A percentile compares a stretch with the other conserved stretches of the same genome.
Conservation (phyloP, 2,888 invertebrate genomes). For the Tanaodytes sp. region DNA sequence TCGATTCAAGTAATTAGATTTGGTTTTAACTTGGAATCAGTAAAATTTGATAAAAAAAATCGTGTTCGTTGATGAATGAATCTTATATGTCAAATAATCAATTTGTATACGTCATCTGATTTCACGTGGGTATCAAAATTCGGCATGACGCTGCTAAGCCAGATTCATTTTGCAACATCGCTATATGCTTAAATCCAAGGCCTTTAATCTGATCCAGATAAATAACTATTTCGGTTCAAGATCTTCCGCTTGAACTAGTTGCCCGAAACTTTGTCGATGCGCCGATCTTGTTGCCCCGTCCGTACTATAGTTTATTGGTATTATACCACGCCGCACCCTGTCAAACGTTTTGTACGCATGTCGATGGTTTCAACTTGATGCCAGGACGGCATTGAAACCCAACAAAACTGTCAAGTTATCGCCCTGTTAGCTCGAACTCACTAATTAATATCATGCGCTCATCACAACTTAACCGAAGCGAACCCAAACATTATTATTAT, state of each 20-base stretch:
- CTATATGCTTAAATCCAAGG: no score
- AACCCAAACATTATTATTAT: slow-evolving; percentile 6
- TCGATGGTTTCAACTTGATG: slow-evolving; percentile 27
- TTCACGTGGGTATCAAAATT: no score
- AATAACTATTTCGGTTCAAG: slow-evolving; percentile 44
- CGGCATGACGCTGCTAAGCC: no score
- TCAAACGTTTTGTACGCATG: slow-evolving; percentile 30
- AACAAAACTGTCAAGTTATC: slow-evolving; percentile 36
- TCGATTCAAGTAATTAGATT: no score
- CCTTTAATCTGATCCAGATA: slow-evolving; percentile 43
- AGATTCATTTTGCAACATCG: no score
- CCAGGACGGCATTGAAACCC: slow-evolving; percentile 19
- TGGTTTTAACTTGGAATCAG: no score
- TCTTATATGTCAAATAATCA: no score
- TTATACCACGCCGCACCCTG: slow-evolving; percentile 23
- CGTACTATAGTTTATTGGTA: no score
- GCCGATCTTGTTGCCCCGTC: slow-evolving; percentile 13
- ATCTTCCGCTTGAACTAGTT: slow-evolving; percentile 45
- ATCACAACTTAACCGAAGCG: neutral
- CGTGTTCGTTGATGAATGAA: no score
- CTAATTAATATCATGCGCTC: slow-evolving; percentile 16
- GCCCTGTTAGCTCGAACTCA: slow-evolving; percentile 14
- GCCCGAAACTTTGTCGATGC: slow-evolving; percentile 33
- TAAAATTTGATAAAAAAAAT: no score
- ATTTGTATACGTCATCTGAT: no score